phyloP scores from a whole-genome alignment of 37 sponge, comb jelly and placozoan species.

The Halichondria panicea region DNA sequence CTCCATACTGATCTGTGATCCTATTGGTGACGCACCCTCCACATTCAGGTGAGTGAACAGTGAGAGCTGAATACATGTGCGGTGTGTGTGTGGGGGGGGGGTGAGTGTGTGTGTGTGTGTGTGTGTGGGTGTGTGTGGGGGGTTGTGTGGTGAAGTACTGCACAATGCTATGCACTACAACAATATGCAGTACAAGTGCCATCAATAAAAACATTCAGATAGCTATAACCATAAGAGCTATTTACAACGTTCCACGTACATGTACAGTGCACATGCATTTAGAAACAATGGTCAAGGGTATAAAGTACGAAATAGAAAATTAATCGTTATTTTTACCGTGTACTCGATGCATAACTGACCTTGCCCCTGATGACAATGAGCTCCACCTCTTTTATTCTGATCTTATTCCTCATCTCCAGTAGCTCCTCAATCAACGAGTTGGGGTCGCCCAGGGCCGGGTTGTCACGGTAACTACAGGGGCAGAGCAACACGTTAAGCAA shows the following conservation, averaged over 20 bases:
- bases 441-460: slow-evolving; percentile 56
- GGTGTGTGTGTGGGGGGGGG: background rate
- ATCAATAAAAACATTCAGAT: too few relatives aligned
- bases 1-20: slow-evolving; percentile 8
- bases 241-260: too few relatives aligned
- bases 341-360: slow-evolving; percentile 15
- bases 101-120: background rate
- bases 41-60: slow-evolving; percentile 7
- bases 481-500: too few relatives aligned
- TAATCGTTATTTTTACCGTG: background rate
- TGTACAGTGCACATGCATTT: background rate
- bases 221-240: too few relatives aligned
- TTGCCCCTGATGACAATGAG: slow-evolving; percentile 40
- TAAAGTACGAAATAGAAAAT: too few relatives aligned
- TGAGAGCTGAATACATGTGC: slow-evolving; percentile 9
- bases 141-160: slow-evolving; percentile 5
- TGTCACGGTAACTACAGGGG: slow-evolving; percentile 44
- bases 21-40: background rate
- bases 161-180: too few relatives aligned
- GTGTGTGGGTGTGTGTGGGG: slow-evolving; percentile 5
- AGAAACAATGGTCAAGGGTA: too few relatives aligned
- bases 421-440: slow-evolving; percentile 53
- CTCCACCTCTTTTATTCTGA: slow-evolving; percentile 48
- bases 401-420: slow-evolving; percentile 52
- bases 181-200: too few relatives aligned